A percentile compares a stretch with the other conserved stretches of the same genome.
Evolutionary conservation across 2,797 vertebrate genomes (phyloP).

Genomic region (Peromyscus aztecus): DNA sequence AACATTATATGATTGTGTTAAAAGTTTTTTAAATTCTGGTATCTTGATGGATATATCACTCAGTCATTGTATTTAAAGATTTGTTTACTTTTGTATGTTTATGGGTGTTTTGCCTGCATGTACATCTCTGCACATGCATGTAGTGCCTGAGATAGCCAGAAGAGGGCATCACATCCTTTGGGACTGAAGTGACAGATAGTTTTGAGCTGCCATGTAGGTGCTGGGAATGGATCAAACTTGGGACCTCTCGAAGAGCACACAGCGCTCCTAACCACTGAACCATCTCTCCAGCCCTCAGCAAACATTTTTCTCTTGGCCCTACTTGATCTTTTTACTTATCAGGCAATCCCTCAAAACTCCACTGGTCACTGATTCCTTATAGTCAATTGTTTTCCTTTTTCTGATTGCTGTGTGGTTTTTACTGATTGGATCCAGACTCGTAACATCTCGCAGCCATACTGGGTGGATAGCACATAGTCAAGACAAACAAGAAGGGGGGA

Average conservation of each 20-base stretch:
- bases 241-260: not conserved
- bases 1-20: not conserved
- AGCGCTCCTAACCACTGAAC: not conserved
- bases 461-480: not conserved
- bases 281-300: not conserved
- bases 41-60: not conserved
- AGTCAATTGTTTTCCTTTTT: not conserved
- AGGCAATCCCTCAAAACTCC: not conserved
- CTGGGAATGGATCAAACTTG: not conserved
- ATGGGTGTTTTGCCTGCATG: not conserved
- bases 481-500: not conserved
- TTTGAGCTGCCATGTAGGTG: not conserved
- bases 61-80: not conserved
- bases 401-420: conserved; percentile 32
- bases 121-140: not conserved
- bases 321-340: not conserved
- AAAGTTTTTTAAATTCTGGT: not conserved
- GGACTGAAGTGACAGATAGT: not conserved
- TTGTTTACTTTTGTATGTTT: not conserved
- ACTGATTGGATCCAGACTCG: not conserved
- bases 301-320: not conserved
- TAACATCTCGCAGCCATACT: not conserved
- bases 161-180: not conserved
- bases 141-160: not conserved
- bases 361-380: not conserved